Evolutionary conservation across 2,113 vertebrate species (phyloP).

Genomic region (Pelmatolapia mariae): DNA sequence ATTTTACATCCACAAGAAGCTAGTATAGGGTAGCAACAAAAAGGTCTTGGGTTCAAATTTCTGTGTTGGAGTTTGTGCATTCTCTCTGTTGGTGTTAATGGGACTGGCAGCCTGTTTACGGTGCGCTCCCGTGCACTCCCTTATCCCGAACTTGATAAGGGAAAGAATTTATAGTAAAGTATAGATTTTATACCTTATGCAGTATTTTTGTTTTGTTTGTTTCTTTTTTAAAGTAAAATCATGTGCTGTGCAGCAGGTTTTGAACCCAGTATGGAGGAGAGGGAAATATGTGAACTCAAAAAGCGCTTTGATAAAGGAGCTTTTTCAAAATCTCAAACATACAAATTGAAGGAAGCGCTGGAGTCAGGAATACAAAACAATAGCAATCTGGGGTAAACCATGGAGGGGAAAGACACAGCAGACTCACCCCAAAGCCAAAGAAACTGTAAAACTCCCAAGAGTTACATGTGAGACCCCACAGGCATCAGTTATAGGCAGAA

Average conservation of each 20-base stretch:
- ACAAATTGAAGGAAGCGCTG: not conserved
- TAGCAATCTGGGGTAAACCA: not conserved
- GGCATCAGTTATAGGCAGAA: not conserved
- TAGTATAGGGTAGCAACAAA: not conserved
- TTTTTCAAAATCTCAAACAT: not conserved
- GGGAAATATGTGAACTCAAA: not conserved
- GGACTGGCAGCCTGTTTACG: not conserved
- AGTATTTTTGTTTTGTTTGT: not conserved
- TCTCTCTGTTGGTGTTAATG: not conserved
- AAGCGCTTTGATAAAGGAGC: not conserved
- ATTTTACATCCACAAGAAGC: not conserved
- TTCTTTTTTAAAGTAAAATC: not conserved
- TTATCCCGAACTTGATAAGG: not conserved
- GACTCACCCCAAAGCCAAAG: not conserved
- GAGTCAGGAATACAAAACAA: not conserved
- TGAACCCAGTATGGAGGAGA: not conserved
- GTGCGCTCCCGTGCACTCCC: not conserved
- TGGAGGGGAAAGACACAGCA: not conserved
- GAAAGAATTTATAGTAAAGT: not conserved
- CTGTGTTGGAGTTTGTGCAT: not conserved
- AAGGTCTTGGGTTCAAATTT: not conserved
- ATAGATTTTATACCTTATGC: not conserved
- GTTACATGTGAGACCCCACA: not conserved
- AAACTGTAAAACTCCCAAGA: not conserved
- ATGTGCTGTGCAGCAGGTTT: not conserved